A percentile compares a stretch with the other conserved stretches of the same genome.
Conservation (phyloP, 2,797 vertebrate genomes). For the Hypotaenidia okinawae region DNA sequence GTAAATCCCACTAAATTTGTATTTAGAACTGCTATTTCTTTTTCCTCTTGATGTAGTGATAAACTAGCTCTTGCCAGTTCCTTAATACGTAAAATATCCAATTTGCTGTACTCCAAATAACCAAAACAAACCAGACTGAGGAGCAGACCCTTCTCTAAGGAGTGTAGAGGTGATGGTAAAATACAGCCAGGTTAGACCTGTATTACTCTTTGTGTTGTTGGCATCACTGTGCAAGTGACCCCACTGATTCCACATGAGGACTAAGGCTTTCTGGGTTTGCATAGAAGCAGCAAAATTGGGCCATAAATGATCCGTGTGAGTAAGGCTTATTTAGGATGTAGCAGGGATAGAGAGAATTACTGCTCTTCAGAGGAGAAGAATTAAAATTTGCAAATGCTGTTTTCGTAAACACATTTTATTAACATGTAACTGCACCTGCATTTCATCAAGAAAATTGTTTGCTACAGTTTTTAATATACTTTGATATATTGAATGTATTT, state of each 20-base stretch:
- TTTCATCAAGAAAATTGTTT: constrained; percentile 59
- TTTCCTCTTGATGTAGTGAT: neutral
- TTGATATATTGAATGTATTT: constrained; percentile 41
- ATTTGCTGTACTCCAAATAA: neutral
- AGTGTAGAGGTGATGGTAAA: neutral
- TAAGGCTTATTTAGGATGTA: neutral
- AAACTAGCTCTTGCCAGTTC: neutral
- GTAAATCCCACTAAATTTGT: neutral
- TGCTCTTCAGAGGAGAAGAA: constrained; percentile 43
- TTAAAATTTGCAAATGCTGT: constrained; percentile 34
- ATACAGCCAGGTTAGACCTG: neutral
- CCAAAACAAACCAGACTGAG: neutral
- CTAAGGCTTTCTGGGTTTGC: neutral
- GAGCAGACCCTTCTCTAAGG: neutral
- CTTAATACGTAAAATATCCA: neutral
- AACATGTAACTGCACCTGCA: constrained; percentile 47
- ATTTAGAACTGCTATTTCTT: neutral
- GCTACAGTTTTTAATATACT: constrained; percentile 49
- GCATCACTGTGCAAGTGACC: neutral
- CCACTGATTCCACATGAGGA: neutral
- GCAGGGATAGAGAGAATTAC: neutral
- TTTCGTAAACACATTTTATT: constrained; percentile 31
- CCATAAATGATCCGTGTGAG: neutral
- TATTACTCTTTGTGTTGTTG: neutral
- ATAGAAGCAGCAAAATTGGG: neutral